A percentile compares a stretch with the other conserved stretches of the same genome.
Evolutionary conservation across 2,797 vertebrate species (phyloP).

Genomic region (Coccyzus lansbergi): DNA sequence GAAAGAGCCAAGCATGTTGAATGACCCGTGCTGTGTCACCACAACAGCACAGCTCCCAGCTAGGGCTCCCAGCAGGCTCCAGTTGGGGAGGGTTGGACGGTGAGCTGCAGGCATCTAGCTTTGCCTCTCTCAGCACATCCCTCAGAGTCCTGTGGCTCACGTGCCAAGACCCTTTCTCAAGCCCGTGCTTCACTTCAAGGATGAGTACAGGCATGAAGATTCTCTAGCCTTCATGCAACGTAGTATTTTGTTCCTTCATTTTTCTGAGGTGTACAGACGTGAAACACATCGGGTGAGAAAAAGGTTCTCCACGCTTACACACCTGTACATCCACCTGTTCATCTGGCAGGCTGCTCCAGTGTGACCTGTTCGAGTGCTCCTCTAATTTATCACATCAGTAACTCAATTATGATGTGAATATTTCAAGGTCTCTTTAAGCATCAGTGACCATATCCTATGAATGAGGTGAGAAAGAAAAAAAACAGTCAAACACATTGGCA

Average conservation of each 20-base stretch:
- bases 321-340: neutral
- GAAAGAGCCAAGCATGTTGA: neutral
- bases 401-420: conserved; percentile 10
- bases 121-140: neutral
- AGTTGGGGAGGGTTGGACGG: neutral
- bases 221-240: neutral
- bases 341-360: neutral
- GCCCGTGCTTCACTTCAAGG: rapidly evolving
- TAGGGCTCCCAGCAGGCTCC: neutral
- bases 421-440: conserved; percentile 26
- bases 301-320: neutral
- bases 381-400: neutral
- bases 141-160: neutral
- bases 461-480: neutral
- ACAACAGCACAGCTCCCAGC: neutral
- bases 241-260: rapidly evolving
- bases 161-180: neutral
- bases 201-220: neutral
- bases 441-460: conserved; percentile 4
- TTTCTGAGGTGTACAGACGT: neutral
- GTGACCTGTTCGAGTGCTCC: neutral
- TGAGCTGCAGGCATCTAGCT: neutral
- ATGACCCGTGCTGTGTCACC: neutral
- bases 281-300: neutral
- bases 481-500: neutral